Conservation (phyloP, 2,113 vertebrate species). For the Sakesphorus luctuosus region DNA sequence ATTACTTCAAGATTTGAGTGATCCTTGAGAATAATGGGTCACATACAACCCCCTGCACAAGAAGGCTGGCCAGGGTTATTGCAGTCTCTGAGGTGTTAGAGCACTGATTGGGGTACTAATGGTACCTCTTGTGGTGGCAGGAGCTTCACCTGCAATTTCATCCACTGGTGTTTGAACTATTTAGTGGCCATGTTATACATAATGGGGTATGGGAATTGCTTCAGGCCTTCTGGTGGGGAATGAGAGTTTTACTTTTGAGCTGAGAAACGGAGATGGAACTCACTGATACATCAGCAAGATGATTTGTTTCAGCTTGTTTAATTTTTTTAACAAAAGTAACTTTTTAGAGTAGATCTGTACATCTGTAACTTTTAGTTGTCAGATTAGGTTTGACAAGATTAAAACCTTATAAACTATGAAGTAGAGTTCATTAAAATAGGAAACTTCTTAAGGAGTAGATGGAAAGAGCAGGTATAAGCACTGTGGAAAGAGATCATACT, state of each 20-base stretch:
- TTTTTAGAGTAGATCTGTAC: background rate
- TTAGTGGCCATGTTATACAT: background rate
- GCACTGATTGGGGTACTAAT: background rate
- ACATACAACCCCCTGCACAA: background rate
- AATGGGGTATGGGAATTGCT: background rate
- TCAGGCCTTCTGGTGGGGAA: background rate
- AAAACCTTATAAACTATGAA: background rate
- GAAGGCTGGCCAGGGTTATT: background rate
- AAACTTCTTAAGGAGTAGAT: background rate
- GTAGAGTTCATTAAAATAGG: background rate
- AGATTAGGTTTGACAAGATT: background rate
- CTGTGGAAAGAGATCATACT: background rate
- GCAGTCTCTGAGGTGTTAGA: accelerated
- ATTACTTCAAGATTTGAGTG: background rate
- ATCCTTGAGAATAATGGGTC: background rate
- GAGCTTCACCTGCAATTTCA: background rate
- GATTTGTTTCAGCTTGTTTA: background rate
- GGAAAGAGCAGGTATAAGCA: background rate
- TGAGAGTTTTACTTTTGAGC: background rate
- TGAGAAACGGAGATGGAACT: background rate
- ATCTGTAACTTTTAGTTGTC: background rate
- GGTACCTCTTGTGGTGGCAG: background rate
- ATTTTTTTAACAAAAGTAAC: background rate
- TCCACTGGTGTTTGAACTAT: background rate
- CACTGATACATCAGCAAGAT: background rate